Base-by-base conservation (phyloP, 2,797 vertebrate species). In the Chrosomus eos region DNA sequence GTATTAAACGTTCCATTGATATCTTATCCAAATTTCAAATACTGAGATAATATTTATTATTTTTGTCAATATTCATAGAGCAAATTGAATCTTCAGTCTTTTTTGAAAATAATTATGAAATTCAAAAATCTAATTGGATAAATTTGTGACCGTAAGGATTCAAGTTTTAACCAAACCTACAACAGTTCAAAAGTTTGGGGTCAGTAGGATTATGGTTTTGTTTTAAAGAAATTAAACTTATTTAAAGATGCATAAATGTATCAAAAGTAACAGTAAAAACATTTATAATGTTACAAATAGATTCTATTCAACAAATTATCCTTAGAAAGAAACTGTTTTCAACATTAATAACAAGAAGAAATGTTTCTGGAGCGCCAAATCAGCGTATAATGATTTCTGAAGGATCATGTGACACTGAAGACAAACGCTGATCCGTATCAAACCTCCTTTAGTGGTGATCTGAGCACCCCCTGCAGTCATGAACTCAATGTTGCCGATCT, bases 391-490 rank as follows among this genome's bases (percentile, higher is more conserved):
- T 5, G n/a, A 53, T 75, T 55, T 75, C 51, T 55, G 13, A 55
- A 16, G 31, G 73, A 75, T 55, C 11, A 36, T 58, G 21, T 58
- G 7, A 58, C 21, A n/a, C 33, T 58, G 10, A 23, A 53, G 43
- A 28, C 70, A 21, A 48, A 28, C 18, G 4, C 9, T 14, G 21
- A 26, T 70, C 3, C 33, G 23, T 21, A 55, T 38, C 83, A 0
- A 26, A 97, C 97, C 97, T 11, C 93, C 95, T 94, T 97, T 97
- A 1, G 95, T 96, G 53, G 96, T 96, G 88, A 97, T 91, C 89
- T 98, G 97, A 80, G 97, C 97, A 43, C 97, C 97, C 0, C 97
- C 97, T 4, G 97, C 97, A 3, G 97, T 98, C 96, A 98, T 97
- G 91, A 98, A 98, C 83, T 97, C 97, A 66, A 97, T 92, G 1